These are phyloP conservation scores for Allolobophora icterica DNA, from an alignment of 2,888 invertebrate genomes.

Conservation along the genomic window DNA sequence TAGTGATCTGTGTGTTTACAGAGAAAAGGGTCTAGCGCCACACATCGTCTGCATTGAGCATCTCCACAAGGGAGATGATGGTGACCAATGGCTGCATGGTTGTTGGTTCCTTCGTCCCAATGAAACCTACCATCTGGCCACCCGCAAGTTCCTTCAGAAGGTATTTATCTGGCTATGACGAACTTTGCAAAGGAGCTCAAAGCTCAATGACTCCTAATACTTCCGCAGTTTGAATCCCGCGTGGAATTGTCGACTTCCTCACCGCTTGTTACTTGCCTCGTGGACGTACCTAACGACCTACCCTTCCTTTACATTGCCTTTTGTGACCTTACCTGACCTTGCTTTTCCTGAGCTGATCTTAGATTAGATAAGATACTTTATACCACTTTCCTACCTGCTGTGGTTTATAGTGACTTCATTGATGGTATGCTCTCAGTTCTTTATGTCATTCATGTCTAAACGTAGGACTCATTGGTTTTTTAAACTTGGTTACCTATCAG, in stretches of 20 bases:
- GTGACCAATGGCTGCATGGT: conserved; percentile 83
- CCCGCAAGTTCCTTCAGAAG: conserved; percentile 91
- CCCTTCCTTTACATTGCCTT: too few species aligned
- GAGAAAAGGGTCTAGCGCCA: conserved; percentile 59
- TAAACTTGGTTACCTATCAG: too few species aligned
- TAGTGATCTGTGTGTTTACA: conserved; percentile 42
- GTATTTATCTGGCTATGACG: conserved; percentile 49
- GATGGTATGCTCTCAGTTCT: too few species aligned
- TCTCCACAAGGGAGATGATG: conserved; percentile 83
- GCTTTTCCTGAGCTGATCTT: background rate
- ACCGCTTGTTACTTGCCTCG: too few species aligned
- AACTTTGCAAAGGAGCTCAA: background rate
- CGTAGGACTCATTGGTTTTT: too few species aligned
- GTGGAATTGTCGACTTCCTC: background rate
- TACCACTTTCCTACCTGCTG: too few species aligned
- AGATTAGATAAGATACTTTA: background rate
- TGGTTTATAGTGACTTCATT: too few species aligned
- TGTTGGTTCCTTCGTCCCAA: conserved; percentile 88
- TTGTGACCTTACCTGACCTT: background rate
- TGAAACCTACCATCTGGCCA: conserved; percentile 93
- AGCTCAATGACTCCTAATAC: background rate
- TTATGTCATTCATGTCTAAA: too few species aligned
- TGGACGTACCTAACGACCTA: too few species aligned
- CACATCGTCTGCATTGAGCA: conserved; percentile 86
- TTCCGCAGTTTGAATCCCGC: background rate